Evolutionary conservation across 2,113 vertebrate species (phyloP).

Genomic region (Oncorhynchus gorbuscha): DNA sequence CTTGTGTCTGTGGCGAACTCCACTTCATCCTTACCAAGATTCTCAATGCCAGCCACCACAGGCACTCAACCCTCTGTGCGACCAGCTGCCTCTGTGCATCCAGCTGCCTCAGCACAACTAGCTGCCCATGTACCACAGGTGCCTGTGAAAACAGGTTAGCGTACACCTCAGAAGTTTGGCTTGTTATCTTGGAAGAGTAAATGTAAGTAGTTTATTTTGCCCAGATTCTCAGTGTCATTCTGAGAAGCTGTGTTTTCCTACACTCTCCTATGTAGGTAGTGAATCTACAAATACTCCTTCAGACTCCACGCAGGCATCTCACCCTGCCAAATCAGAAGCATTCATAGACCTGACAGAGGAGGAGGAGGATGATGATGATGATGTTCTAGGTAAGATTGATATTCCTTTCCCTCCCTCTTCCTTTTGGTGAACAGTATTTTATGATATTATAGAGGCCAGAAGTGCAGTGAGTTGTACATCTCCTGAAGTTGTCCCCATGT

Average conservation of each 20-base stretch:
- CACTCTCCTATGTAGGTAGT: not conserved
- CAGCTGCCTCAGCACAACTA: not conserved
- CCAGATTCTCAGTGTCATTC: too few relatives aligned
- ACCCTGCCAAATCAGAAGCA: not conserved
- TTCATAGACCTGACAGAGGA: conserved; percentile 11
- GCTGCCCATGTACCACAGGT: too few relatives aligned
- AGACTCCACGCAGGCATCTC: not conserved
- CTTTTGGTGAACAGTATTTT: not conserved
- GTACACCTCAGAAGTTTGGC: too few relatives aligned
- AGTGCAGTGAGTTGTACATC: too few relatives aligned
- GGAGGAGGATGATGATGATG: not conserved
- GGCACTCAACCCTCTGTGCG: not conserved
- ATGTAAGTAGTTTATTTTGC: too few relatives aligned
- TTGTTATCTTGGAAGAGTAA: too few relatives aligned
- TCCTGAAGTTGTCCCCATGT: not conserved
- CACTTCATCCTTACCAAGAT: not conserved
- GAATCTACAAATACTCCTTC: not conserved
- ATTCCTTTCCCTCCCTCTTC: not conserved
- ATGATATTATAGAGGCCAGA: too few relatives aligned
- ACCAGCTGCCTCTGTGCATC: not conserved
- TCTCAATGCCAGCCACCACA: not conserved
- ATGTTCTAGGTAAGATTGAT: conserved; percentile 1
- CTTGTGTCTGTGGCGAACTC: too few relatives aligned
- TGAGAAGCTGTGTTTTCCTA: not conserved
- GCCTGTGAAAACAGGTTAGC: too few relatives aligned